Conservation (phyloP, 1,140 invertebrate species). For the Bombus picipes region DNA sequence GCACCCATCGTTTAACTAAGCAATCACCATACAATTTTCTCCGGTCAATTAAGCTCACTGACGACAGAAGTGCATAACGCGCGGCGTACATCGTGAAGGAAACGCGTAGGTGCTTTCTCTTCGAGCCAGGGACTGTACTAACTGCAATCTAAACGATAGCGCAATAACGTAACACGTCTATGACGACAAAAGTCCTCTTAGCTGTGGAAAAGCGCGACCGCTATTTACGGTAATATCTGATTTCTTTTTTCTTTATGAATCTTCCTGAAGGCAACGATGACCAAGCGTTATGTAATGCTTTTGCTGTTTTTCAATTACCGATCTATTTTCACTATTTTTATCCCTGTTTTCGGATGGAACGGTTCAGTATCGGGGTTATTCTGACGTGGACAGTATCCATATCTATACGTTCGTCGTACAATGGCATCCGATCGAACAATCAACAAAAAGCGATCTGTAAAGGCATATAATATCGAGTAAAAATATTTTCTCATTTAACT, state of each 20-base stretch:
- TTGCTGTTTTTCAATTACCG: no score
- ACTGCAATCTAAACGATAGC: not conserved
- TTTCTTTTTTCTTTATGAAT: not conserved
- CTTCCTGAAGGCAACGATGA: not conserved
- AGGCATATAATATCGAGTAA: no score
- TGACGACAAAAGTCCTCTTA: not conserved
- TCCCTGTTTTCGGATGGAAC: not conserved
- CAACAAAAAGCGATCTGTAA: no score
- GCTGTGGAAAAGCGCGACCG: not conserved
- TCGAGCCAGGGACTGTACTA: not conserved
- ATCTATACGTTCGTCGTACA: no score
- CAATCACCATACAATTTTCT: constrained; percentile 54
- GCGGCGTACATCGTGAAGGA: not conserved
- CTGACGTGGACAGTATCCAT: no score
- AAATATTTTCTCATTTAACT: no score
- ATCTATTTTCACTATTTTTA: not conserved
- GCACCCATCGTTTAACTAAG: constrained; percentile 51
- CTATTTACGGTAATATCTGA: not conserved
- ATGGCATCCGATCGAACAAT: no score
- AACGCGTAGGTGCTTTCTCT: constrained; percentile 34
- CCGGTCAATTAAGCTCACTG: constrained; percentile 65
- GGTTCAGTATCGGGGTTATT: not conserved
- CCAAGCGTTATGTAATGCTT: not conserved
- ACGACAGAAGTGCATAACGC: constrained; percentile 47
- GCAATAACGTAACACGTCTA: constrained; percentile 13